Percentiles rank a stretch among this genome's conserved stretches.
Evolutionary conservation across 2,888 invertebrate genomes (phyloP).

Genomic region (Acleris sparsana): DNA sequence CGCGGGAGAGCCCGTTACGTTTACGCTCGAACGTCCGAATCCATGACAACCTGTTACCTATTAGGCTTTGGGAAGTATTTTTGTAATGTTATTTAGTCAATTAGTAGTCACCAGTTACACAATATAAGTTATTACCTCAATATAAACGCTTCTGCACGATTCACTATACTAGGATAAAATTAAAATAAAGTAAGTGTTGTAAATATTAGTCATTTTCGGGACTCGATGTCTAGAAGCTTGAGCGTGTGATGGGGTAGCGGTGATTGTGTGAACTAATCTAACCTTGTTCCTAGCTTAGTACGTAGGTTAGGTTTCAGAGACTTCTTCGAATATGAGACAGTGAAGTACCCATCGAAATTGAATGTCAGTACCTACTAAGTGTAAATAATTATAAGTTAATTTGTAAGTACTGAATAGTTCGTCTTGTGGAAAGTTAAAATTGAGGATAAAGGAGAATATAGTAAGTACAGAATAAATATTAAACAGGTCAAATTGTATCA

Average conservation of each 20-base stretch:
- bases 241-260: conserved; percentile 22
- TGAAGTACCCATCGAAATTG: conserved; percentile 38
- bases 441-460: conserved; percentile 25
- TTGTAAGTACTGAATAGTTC: conserved; percentile 21
- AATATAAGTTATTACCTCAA: conserved; percentile 81
- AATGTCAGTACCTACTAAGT: conserved; percentile 33
- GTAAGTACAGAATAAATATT: conserved; percentile 34
- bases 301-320: conserved; percentile 30
- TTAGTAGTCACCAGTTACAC: conserved; percentile 81
- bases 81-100: conserved; percentile 66
- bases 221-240: conserved; percentile 14
- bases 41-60: conserved; percentile 79
- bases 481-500: conserved; percentile 16
- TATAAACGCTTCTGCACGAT: conserved; percentile 81
- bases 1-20: conserved; percentile 23
- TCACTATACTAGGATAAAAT: conserved; percentile 59
- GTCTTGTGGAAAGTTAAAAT: conserved; percentile 3
- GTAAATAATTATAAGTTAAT: conserved; percentile 32
- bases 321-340: conserved; percentile 30
- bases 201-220: conserved; percentile 57
- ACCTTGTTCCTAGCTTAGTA: conserved; percentile 32
- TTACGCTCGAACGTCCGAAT: conserved; percentile 43
- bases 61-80: conserved; percentile 63
- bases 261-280: conserved; percentile 24
- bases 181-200: conserved; percentile 58